phyloP scores from a whole-genome alignment of 2,888 invertebrate genomes.

The Ormyrus thymus region DNA sequence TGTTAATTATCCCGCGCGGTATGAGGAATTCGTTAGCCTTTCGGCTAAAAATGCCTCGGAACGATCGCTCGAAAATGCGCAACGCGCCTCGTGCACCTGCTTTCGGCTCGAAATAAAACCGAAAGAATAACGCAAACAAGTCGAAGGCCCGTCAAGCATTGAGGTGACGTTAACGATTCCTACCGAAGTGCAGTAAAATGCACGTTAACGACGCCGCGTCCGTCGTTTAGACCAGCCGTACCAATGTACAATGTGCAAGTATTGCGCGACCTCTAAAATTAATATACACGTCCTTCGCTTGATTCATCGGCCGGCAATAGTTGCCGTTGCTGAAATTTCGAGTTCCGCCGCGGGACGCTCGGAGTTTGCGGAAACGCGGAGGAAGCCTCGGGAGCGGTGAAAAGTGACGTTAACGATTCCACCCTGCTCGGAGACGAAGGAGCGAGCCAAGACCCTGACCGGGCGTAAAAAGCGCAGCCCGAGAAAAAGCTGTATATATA shows the following conservation, averaged over 20 bases:
- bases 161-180: constrained; percentile 44
- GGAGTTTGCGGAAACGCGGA: background rate
- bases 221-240: background rate
- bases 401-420: constrained; percentile 27
- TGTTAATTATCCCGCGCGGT: constrained; percentile 13
- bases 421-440: background rate
- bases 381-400: background rate
- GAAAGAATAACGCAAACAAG: constrained; percentile 33
- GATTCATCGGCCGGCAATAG: background rate
- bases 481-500: background rate
- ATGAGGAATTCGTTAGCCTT: no score
- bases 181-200: constrained; percentile 37
- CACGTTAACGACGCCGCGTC: constrained; percentile 17
- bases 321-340: background rate
- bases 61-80: no score
- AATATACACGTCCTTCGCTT: no score
- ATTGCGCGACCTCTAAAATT: no score
- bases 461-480: constrained; percentile 23
- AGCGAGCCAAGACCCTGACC: background rate
- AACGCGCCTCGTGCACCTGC: background rate
- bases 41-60: no score
- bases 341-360: background rate
- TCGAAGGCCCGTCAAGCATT: constrained; percentile 22
- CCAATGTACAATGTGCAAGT: background rate
- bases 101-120: constrained; percentile 5